Conservation (phyloP, 1,140 invertebrate genomes). For the Trichonephila inaurata region DNA sequence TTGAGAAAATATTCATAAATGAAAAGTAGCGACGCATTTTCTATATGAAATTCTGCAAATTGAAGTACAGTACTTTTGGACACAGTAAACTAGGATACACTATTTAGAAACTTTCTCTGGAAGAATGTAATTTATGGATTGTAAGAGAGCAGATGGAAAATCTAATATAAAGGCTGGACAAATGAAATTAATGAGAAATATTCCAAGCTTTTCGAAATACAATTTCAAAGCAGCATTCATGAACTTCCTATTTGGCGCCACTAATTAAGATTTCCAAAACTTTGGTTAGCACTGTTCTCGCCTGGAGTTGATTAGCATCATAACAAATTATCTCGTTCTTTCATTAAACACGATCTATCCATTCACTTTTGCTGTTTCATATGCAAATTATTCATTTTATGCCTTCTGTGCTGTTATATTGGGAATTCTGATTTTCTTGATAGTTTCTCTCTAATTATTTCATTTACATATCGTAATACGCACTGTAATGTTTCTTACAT, state of each 20-base stretch:
- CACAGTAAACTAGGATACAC: background rate
- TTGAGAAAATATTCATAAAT: background rate
- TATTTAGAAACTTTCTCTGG: background rate
- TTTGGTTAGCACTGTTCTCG: background rate
- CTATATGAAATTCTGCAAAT: background rate
- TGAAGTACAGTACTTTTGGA: background rate
- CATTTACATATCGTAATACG: too few relatives aligned
- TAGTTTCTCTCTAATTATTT: too few relatives aligned
- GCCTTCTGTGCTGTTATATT: too few relatives aligned
- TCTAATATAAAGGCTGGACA: background rate
- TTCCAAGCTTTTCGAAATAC: slow-evolving; percentile 7
- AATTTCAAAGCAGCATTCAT: slow-evolving; percentile 23
- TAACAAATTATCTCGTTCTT: slow-evolving; percentile 24
- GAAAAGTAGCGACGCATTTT: background rate
- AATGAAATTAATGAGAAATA: slow-evolving; percentile 33
- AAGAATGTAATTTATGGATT: background rate
- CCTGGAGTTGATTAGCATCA: slow-evolving; percentile 32
- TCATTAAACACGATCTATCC: background rate
- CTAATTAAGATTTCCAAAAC: slow-evolving; percentile 7
- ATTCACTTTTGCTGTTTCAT: background rate
- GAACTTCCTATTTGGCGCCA: background rate
- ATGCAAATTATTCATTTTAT: background rate
- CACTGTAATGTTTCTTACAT: too few relatives aligned
- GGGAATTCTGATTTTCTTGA: too few relatives aligned
- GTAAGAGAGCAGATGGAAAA: background rate